phyloP scores from a whole-genome alignment of 2,113 vertebrate genomes.

The Octodon degus region DNA sequence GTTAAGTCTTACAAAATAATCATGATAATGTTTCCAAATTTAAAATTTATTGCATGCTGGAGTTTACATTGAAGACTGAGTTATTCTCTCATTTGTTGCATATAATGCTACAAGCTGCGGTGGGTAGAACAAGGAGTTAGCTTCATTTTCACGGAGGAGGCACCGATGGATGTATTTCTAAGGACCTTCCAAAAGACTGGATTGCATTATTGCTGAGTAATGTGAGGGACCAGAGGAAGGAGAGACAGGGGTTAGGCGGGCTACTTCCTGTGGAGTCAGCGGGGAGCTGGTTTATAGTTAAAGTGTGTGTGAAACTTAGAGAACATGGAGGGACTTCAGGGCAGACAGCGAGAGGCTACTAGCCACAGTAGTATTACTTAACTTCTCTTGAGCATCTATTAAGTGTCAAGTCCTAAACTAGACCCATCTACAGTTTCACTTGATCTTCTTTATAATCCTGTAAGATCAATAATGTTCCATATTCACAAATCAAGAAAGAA shows the following conservation, averaged over 20 bases:
- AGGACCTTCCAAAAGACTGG: background rate
- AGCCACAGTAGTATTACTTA: background rate
- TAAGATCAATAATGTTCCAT: background rate
- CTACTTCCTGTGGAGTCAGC: background rate
- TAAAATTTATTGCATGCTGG: background rate
- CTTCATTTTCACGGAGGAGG: background rate
- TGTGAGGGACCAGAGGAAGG: background rate
- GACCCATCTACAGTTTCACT: background rate
- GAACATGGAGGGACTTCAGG: background rate
- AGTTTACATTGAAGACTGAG: background rate
- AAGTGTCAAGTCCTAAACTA: background rate
- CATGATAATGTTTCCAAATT: slow-evolving; percentile 16
- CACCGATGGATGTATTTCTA: background rate
- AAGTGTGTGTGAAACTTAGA: background rate
- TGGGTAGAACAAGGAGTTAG: background rate
- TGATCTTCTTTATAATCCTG: background rate
- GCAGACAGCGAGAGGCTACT: background rate
- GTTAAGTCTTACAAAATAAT: slow-evolving; percentile 60
- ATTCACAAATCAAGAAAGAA: background rate
- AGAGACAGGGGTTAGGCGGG: rapidly evolving
- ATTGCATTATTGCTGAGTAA: background rate
- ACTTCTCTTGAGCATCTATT: background rate
- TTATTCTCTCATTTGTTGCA: slow-evolving; percentile 41
- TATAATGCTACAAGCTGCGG: background rate
- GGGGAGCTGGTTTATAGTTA: background rate